These are phyloP conservation scores for Rhopalosiphum maidis DNA, from an alignment of 1,140 invertebrate genomes.

Conservation along the genomic window DNA sequence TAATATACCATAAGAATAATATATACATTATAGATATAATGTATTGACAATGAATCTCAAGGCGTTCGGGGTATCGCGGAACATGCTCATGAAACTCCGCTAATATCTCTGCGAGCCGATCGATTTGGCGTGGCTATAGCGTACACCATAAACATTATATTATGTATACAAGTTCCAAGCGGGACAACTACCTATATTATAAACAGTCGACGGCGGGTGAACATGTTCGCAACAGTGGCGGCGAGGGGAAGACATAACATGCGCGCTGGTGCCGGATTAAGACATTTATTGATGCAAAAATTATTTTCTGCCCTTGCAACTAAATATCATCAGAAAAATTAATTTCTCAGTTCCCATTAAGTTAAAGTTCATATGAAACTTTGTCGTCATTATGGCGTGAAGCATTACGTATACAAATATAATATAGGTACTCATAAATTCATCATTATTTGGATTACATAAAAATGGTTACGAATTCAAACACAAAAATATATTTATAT, in stretches of 20 bases:
- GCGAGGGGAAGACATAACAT: background rate
- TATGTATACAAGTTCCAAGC: background rate
- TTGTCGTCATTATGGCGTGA: background rate
- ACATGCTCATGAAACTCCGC: conserved; percentile 9
- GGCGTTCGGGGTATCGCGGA: background rate
- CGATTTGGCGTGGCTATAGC: conserved; percentile 12
- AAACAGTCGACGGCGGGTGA: background rate
- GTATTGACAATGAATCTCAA: background rate
- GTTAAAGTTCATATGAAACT: background rate
- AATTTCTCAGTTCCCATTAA: background rate
- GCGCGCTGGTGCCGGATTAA: background rate
- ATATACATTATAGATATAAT: background rate
- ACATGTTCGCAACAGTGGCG: background rate
- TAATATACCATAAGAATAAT: background rate
- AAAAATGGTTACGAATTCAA: background rate
- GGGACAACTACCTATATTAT: conserved; percentile 16
- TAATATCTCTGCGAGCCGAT: conserved; percentile 21
- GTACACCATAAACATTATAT: conserved; percentile 20
- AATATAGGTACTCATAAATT: background rate
- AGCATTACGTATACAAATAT: background rate
- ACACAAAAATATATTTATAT: background rate
- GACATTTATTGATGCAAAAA: conserved; percentile 4
- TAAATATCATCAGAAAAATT: background rate
- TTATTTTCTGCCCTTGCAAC: background rate
- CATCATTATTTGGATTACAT: background rate